A percentile compares a stretch with the other conserved stretches of the same genome.
These are phyloP conservation scores for Geodia barretti DNA, from an alignment of 37 sponge, comb jelly and placozoan genomes.

Conservation along the genomic window DNA sequence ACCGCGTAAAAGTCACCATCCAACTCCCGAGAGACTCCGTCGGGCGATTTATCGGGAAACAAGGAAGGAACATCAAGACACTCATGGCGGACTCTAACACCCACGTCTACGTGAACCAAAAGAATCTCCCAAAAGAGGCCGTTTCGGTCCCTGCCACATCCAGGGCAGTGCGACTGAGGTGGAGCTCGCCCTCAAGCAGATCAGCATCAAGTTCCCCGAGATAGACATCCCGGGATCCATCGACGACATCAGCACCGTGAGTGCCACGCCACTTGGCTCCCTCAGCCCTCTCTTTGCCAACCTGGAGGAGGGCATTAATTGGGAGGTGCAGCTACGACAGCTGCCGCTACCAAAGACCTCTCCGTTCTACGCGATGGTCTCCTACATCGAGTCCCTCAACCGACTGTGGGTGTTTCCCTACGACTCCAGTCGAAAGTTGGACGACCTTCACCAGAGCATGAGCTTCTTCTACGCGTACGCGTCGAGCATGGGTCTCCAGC, in stretches of 20 bases:
- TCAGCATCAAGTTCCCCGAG: conserved; percentile 35
- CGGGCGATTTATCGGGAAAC: conserved; percentile 63
- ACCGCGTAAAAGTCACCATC: conserved; percentile 27
- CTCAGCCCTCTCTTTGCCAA: conserved; percentile 14
- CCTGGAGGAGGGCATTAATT: not conserved
- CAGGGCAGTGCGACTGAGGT: conserved; percentile 48
- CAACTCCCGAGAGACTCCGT: conserved; percentile 53
- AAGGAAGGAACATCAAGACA: conserved; percentile 63
- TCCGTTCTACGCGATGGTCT: conserved; percentile 44
- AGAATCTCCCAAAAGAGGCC: conserved; percentile 39
- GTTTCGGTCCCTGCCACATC: conserved; percentile 38
- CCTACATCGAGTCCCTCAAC: conserved; percentile 55
- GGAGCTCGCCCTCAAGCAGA: conserved; percentile 25
- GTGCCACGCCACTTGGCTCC: not conserved
- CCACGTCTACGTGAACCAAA: conserved; percentile 61
- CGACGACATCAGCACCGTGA: not conserved
- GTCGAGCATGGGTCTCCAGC: not conserved
- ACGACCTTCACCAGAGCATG: conserved; percentile 62
- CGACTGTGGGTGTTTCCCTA: conserved; percentile 49
- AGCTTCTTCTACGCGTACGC: conserved; percentile 38
- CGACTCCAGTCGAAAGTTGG: conserved; percentile 18
- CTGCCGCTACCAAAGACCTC: conserved; percentile 12
- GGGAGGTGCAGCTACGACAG: conserved; percentile 25
- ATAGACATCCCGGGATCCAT: conserved; percentile 13
- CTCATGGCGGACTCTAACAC: conserved; percentile 58